These are phyloP conservation scores for Seira sanloemensis DNA, from an alignment of 2,888 invertebrate genomes.

Conservation along the genomic window DNA sequence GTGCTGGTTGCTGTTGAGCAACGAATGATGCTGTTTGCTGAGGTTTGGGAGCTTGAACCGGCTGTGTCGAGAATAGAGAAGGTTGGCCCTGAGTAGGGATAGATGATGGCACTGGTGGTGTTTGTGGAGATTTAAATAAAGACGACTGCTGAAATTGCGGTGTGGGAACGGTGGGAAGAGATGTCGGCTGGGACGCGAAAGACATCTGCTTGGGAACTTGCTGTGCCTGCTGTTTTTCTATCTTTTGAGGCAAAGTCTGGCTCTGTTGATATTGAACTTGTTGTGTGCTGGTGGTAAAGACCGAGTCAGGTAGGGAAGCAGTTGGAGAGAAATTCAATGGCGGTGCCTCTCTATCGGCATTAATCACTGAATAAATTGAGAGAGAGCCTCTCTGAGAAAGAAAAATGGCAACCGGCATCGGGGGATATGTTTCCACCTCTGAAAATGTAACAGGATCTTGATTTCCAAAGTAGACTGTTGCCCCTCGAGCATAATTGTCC, in stretches of 20 bases:
- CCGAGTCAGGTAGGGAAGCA: constrained; percentile 38
- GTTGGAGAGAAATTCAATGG: constrained; percentile 74
- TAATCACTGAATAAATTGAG: constrained; percentile 86
- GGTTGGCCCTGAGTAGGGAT: neutral
- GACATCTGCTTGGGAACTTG: neutral
- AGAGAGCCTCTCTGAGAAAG: constrained; percentile 87
- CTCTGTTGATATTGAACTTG: neutral
- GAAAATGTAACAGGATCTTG: constrained; percentile 75
- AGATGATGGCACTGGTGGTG: neutral
- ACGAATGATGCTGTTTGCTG: neutral
- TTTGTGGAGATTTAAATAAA: neutral
- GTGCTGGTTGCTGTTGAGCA: neutral
- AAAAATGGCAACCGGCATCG: constrained; percentile 87
- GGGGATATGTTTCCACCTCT: constrained; percentile 81
- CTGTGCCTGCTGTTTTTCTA: neutral
- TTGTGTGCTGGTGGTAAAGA: neutral
- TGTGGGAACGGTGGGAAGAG: no score
- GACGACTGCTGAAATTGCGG: neutral
- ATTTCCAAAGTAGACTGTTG: constrained; percentile 40
- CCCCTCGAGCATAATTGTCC: constrained; percentile 64
- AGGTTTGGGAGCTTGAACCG: neutral
- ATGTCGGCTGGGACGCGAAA: neutral
- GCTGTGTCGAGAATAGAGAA: neutral
- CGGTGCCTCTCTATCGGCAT: constrained; percentile 80
- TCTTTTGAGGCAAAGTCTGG: neutral